Base-by-base conservation (phyloP, 2,888 invertebrate genomes). In the Celastrina argiolus region DNA sequence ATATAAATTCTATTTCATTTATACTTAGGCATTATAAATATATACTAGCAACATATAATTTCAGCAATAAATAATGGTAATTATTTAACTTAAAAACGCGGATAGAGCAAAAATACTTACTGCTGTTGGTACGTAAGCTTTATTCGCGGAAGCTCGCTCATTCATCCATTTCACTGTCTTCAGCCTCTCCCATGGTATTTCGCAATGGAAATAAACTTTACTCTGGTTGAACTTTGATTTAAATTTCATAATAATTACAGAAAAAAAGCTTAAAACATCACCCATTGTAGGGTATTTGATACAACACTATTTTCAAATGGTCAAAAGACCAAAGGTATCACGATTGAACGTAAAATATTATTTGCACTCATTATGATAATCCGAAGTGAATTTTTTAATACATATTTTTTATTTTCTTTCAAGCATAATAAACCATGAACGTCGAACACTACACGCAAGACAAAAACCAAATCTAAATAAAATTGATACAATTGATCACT, bases 111-210 rank as follows among this genome's bases (percentile, higher is more conserved):
- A n/a, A 42, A n/a, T 28, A 78, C 85, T 85, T 74, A 93, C 93
- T 79, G 88, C 88, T 28, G 98, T 97, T 58, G 98, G 98, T 74
- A 94, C 93, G 84, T 98, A 98, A 1, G 97, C 97, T 83, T 94
- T 94, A 79, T 95, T 94, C 39, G 94, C 92, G 68, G 92, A 91
- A 63, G 96, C 96, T 78, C 93, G 93, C 75, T 93, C 92, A 88
- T 97, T 97, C 94, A 95, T 96, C 96, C 96, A 96, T 87, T 94
- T 93, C 66, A 95, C 91, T 61, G 81, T 68, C 74, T 86, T 88
- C 18, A 91, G 78, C 75, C 81, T 89, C 73, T 88, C 83, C 89
- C 87, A 87, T 31, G 88, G 87, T 75, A 88, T 76, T 82, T 89
- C 84, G 75, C 78, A 87, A 74, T 87, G 84, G 72, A 90, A 88